Evolutionary conservation across 2,113 vertebrate genomes (phyloP), one percentile per base, ranked within the genome.

Genomic region (Origma solitaria): DNA sequence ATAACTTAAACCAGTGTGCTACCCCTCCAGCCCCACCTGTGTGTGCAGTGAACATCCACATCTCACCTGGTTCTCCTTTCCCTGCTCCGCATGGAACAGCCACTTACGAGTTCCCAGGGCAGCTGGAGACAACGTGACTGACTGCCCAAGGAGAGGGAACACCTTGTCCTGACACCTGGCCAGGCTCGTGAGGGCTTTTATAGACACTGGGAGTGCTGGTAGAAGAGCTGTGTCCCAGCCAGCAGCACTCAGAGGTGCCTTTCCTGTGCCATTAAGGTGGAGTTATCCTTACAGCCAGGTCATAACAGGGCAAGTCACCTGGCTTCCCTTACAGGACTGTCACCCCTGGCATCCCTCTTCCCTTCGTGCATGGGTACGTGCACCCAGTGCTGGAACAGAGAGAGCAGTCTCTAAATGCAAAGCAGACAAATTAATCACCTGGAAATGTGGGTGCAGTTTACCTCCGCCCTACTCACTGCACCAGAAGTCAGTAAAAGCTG

Each of bases 311-410:
- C 21, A 68, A 53, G 30, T 62, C 75, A 68, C 37, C 56, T 27
- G 25, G 58, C 83, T 92, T 60, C 72, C 75, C 7, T 3, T 66
- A 24, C 0, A 86, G 38, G 44, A 14, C 50, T 65, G 54, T 73
- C 82, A 88, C 37, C 38, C 57, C 23, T 86, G 69, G 50, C 53
- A 35, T 53, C 19, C 24, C 27, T 82, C 70, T 27, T 87, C 31
- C 37, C 44, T 5, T 40, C 1, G 0, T n/a, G 38, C 45, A 7
- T 15, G 58, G 33, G 49, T 80, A 80, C 0, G 0, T 35, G 70
- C 37, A 49, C 17, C 15, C 56, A 9, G 42, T 51, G 40, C 57
- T 92, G 53, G 51, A 47, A 49, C 4, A 68, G 16, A 54, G 21
- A 19, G 15, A 38, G 23, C 60, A 61, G 21, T 18, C 24, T 89